Conservation (phyloP, 2,113 vertebrate genomes). For the Lipotes vexillifer region DNA sequence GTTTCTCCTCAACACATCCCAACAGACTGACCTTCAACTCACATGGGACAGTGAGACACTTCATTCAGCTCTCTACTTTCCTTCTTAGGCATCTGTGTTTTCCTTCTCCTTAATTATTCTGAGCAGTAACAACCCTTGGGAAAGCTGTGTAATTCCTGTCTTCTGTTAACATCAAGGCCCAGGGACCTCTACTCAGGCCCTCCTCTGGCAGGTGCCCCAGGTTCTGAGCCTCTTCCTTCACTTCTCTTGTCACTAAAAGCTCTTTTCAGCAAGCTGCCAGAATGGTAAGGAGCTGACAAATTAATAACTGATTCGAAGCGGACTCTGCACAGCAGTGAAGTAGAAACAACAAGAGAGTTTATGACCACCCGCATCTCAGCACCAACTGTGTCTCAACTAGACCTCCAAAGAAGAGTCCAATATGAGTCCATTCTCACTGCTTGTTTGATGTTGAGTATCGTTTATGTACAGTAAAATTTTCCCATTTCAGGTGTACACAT, state of each 20-base stretch:
- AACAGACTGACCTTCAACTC: not conserved
- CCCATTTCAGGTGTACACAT: not conserved
- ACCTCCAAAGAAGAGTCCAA: not conserved
- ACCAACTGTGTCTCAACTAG: not conserved
- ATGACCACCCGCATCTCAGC: not conserved
- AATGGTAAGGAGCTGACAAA: not conserved
- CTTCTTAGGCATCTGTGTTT: not conserved
- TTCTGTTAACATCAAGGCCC: not conserved
- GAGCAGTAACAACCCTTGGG: not conserved
- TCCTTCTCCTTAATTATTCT: not conserved
- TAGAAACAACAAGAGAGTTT: not conserved
- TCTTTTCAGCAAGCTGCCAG: not conserved
- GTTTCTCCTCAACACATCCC: not conserved
- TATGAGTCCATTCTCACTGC: not conserved
- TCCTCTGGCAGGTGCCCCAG: not conserved
- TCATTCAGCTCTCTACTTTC: not conserved
- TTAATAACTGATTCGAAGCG: not conserved
- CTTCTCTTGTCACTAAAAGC: not conserved
- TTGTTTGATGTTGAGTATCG: not conserved
- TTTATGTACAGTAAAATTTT: not conserved
- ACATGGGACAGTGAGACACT: not conserved
- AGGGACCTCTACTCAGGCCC: not conserved
- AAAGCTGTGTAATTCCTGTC: not conserved
- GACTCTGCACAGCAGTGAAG: rapidly evolving
- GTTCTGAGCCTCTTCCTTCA: not conserved